These are phyloP conservation scores for Eulimnadia texana DNA, from an alignment of 1,140 invertebrate genomes.

Conservation along the genomic window DNA sequence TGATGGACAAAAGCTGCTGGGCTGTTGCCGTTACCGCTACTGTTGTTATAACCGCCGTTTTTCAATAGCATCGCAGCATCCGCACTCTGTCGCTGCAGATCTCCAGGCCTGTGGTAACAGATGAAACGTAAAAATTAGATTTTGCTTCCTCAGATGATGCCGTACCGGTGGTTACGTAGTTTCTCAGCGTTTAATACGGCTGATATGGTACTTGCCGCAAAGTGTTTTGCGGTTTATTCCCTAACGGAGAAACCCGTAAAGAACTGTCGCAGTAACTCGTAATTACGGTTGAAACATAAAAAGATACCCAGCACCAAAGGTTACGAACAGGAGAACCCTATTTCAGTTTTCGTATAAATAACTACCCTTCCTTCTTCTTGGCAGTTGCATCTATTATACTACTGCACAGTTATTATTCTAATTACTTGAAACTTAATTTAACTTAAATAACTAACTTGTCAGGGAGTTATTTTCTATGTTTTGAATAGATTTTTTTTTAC, in stretches of 20 bases:
- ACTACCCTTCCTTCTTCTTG: no score
- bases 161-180: no score
- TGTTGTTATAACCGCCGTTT: constrained; percentile 6
- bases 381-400: no score
- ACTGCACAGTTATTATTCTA: no score
- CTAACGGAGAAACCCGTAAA: background rate
- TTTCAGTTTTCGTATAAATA: background rate
- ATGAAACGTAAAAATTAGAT: constrained; percentile 10
- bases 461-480: background rate
- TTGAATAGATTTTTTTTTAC: constrained; percentile 1
- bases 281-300: background rate
- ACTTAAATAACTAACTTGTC: background rate
- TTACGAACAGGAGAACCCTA: background rate
- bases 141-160: no score
- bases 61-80: constrained; percentile 18
- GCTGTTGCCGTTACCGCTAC: background rate
- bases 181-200: no score
- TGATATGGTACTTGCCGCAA: no score
- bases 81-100: constrained; percentile 18
- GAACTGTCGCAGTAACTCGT: background rate
- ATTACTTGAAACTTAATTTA: no score
- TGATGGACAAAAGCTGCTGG: constrained; percentile 5
- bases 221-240: no score
- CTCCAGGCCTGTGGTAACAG: constrained; percentile 20
- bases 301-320: background rate